These are phyloP conservation scores for Drosophila prosaltans DNA, from an alignment of 1,140 invertebrate species.

Conservation along the genomic window DNA sequence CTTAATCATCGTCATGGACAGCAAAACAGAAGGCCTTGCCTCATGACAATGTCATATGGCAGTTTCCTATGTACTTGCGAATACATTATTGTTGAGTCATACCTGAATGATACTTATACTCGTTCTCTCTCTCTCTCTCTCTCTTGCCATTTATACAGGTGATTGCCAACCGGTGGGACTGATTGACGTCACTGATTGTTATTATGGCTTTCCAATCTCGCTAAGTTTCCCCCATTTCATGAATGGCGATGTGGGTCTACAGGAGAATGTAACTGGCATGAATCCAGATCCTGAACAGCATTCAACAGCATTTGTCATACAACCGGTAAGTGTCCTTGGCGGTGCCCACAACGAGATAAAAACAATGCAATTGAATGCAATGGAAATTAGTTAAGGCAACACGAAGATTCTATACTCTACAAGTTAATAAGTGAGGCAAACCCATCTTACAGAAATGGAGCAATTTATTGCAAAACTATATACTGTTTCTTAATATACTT, in stretches of 20 bases:
- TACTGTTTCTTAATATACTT: too few species aligned
- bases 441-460: too few species aligned
- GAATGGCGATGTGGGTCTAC: slow-evolving; percentile 87
- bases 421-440: too few species aligned
- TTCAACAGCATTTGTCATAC: slow-evolving; percentile 88
- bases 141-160: slow-evolving; percentile 71
- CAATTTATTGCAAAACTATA: too few species aligned
- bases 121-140: slow-evolving; percentile 14
- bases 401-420: neutral
- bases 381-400: neutral
- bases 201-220: slow-evolving; percentile 93
- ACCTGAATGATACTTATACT: slow-evolving; percentile 17
- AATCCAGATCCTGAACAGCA: slow-evolving; percentile 87
- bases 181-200: slow-evolving; percentile 91
- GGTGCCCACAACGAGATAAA: slow-evolving; percentile 15
- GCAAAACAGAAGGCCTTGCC: slow-evolving; percentile 3
- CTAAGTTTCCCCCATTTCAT: slow-evolving; percentile 95
- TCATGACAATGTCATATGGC: neutral
- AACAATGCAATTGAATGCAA: neutral
- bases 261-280: slow-evolving; percentile 88
- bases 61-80: neutral
- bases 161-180: slow-evolving; percentile 88
- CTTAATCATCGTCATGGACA: neutral
- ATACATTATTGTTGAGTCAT: slow-evolving; percentile 17
- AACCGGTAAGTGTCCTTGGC: slow-evolving; percentile 85